These are phyloP conservation scores for Drosophila serrata DNA, from an alignment of 1,140 invertebrate genomes.

Conservation along the genomic window DNA sequence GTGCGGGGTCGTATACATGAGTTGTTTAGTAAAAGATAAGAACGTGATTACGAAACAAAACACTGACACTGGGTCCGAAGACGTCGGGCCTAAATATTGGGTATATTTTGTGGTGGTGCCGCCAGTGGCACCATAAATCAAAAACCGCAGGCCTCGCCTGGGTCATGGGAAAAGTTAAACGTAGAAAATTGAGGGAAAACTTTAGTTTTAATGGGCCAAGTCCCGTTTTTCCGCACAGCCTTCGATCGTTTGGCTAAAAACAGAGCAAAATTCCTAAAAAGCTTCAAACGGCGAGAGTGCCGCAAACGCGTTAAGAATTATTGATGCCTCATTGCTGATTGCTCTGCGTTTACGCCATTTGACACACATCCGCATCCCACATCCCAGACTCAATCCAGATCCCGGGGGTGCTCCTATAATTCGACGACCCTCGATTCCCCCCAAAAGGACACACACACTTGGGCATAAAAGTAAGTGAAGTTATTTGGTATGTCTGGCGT, in stretches of 20 bases:
- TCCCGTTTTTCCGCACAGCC: slow-evolving; percentile 18
- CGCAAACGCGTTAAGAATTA: slow-evolving; percentile 74
- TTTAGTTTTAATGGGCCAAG: slow-evolving; percentile 73
- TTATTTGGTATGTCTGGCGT: slow-evolving; percentile 79
- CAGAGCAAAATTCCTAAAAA: slow-evolving; percentile 30
- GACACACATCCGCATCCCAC: slow-evolving; percentile 53
- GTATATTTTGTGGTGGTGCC: slow-evolving; percentile 31
- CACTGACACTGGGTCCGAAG: slow-evolving; percentile 43
- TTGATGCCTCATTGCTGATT: slow-evolving; percentile 81
- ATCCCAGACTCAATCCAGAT: slow-evolving; percentile 2
- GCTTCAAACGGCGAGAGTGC: slow-evolving; percentile 31
- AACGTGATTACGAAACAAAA: slow-evolving; percentile 75
- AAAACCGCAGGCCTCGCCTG: slow-evolving; percentile 40
- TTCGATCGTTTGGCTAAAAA: too few relatives aligned
- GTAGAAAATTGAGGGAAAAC: slow-evolving; percentile 56
- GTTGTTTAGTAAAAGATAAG: slow-evolving; percentile 66
- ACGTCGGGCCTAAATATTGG: slow-evolving; percentile 33
- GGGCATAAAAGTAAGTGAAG: slow-evolving; percentile 70
- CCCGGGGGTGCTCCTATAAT: slow-evolving; percentile 1
- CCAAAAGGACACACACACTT: slow-evolving; percentile 31
- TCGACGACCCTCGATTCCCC: not conserved
- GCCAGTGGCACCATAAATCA: slow-evolving; percentile 80
- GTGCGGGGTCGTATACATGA: slow-evolving; percentile 27
- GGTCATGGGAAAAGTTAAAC: slow-evolving; percentile 60
- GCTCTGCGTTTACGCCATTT: slow-evolving; percentile 78